A percentile compares a stretch with the other conserved stretches of the same genome.
phyloP scores from a whole-genome alignment of 2,797 vertebrate genomes.

The Coilia nasus region DNA sequence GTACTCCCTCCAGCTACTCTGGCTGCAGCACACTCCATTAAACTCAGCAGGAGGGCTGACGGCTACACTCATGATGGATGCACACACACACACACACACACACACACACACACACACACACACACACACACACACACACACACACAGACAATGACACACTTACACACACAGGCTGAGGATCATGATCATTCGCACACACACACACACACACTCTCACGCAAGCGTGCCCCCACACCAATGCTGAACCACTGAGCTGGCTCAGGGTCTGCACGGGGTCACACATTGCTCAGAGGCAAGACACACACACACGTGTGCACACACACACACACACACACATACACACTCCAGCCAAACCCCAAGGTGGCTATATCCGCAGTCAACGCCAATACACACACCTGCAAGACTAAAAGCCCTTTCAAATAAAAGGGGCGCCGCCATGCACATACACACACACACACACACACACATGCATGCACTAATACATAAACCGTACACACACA shows the following conservation, averaged over 20 bases:
- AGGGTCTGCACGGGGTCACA: slow-evolving; percentile 14
- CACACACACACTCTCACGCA: slow-evolving; percentile 24
- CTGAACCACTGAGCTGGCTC: slow-evolving; percentile 15
- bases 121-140: slow-evolving; percentile 5
- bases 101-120: slow-evolving; percentile 59
- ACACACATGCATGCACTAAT: neutral
- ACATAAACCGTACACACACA: no score
- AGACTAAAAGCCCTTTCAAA: neutral
- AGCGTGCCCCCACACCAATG: neutral
- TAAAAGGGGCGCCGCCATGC: neutral
- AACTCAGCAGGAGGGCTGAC: slow-evolving; percentile 64
- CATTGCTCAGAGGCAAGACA: slow-evolving; percentile 21
- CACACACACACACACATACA: neutral
- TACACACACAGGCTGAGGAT: slow-evolving; percentile 48
- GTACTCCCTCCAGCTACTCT: slow-evolving; percentile 57
- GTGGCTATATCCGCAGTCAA: neutral
- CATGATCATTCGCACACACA: slow-evolving; percentile 21
- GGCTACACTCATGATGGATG: slow-evolving; percentile 60
- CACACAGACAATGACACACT: slow-evolving; percentile 39
- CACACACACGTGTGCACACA: neutral
- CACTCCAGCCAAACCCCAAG: neutral
- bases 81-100: slow-evolving; percentile 2
- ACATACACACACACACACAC: neutral
- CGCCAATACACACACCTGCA: neutral
- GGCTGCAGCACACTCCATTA: slow-evolving; percentile 76